A percentile compares a stretch with the other conserved stretches of the same genome.
These are phyloP conservation scores for Gryon sp. DNA, from an alignment of 1,140 invertebrate genomes.

Conservation along the genomic window DNA sequence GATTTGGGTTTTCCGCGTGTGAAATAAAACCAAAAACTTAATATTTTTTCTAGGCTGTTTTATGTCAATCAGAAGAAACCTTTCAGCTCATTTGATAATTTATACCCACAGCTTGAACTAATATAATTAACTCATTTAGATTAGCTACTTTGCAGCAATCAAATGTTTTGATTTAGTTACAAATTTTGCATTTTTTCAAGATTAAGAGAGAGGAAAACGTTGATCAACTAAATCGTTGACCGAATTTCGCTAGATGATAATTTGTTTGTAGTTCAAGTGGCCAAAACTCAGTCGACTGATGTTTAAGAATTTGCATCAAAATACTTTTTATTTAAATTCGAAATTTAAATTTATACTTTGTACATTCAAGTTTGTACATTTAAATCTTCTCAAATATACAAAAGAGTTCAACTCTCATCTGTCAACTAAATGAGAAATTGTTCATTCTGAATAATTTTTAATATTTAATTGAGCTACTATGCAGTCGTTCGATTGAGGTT, in stretches of 20 bases:
- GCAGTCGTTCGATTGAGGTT: too few relatives aligned
- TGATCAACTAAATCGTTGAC: constrained; percentile 53
- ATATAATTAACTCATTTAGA: constrained; percentile 49
- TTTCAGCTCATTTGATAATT: constrained; percentile 44
- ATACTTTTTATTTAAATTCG: too few relatives aligned
- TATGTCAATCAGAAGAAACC: constrained; percentile 16
- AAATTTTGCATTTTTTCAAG: constrained; percentile 28
- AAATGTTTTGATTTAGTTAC: constrained; percentile 42
- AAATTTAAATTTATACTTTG: too few relatives aligned
- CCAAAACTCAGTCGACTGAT: too few relatives aligned
- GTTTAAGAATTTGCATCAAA: too few relatives aligned
- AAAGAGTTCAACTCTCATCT: too few relatives aligned
- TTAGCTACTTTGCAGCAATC: constrained; percentile 37
- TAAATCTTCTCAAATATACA: too few relatives aligned
- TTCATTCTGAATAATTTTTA: too few relatives aligned
- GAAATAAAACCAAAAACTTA: constrained; percentile 21
- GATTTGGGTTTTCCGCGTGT: constrained; percentile 27
- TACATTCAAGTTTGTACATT: too few relatives aligned
- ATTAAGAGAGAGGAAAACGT: constrained; percentile 40
- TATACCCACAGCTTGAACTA: constrained; percentile 57
- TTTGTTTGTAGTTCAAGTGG: constrained; percentile 11
- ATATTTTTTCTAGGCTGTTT: constrained; percentile 22
- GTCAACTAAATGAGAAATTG: too few relatives aligned
- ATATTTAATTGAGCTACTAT: too few relatives aligned
- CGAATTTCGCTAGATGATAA: constrained; percentile 41